Evolutionary conservation across 2,113 vertebrate genomes (phyloP).

Genomic region (Geococcyx californianus): DNA sequence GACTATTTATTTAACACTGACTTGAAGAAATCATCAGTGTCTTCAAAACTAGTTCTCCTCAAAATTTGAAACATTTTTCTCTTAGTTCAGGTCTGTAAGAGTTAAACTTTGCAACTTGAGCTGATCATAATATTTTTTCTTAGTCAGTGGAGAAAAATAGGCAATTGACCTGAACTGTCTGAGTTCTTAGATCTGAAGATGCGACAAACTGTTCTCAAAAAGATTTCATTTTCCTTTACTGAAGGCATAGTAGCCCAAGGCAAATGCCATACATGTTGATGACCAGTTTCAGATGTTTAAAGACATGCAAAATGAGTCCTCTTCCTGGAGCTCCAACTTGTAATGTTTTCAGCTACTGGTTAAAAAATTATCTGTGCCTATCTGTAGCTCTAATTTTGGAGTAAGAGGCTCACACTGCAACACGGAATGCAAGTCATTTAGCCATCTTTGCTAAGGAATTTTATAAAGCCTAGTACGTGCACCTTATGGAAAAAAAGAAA

Average conservation of each 20-base stretch:
- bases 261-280: neutral
- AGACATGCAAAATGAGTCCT: fast-evolving
- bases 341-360: neutral
- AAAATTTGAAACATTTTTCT: neutral
- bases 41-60: neutral
- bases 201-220: neutral
- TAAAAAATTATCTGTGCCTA: neutral
- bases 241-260: neutral
- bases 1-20: neutral
- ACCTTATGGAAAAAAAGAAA: neutral
- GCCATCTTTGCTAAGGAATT: neutral
- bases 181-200: neutral
- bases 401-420: neutral
- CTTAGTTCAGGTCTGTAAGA: neutral
- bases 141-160: neutral
- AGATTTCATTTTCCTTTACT: neutral
- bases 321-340: neutral
- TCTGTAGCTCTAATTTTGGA: neutral
- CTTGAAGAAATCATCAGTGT: neutral
- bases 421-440: neutral
- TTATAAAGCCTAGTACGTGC: neutral
- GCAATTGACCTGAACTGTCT: neutral
- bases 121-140: neutral
- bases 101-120: neutral
- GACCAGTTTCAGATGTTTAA: neutral